Base-by-base conservation (phyloP, 2,888 invertebrate genomes). In the Eledone cirrhosa region DNA sequence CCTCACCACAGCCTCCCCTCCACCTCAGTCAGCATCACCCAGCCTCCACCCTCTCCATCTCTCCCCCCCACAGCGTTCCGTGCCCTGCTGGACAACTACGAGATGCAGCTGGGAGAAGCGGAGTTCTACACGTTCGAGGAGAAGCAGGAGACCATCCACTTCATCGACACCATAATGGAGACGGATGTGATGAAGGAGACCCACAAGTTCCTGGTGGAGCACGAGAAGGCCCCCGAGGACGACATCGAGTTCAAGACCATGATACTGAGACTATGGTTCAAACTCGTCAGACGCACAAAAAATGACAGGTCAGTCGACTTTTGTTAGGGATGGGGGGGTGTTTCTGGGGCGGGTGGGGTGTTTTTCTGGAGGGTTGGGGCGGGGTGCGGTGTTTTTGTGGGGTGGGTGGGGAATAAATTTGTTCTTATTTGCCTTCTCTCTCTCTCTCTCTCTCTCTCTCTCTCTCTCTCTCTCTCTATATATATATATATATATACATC, bases 191-290 rank as follows among this genome's bases (percentile, higher is more conserved):
- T 91, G 89, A 84, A 90, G 79, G 88, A 88, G 77, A 87, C 89
- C 19, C 90, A 90, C 80, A 78, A 82, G 53, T 90, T 86, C 81
- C 87, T 91, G 8, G 87, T 87, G 7, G 82, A 83, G 13, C 86
- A 89, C 65, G 85, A 83, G 3, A 83, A 83, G 78, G 88, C 86
- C 1, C 85, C 88, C 0, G 84, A 82, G 41, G 86, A 86, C 79
- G 81, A 82, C 0, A 81, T 82, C 2, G 85, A 86, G 13, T 90
- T 91, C 81, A 90, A 89, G 82, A 81, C 83, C 33, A 79, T 84
- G 76, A 84, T 91, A 8, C 86, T 90, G 80, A 85, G 87, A 31
- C 84, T 90, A 29, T 91, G 91, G 91, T 91, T 91, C 81, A 86
- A 81, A 72, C 82, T 90, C 65, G 89, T 89, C 79, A 78, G 86